Evolutionary conservation across 2,888 invertebrate genomes (phyloP).

Genomic region (Mythimna lalbum): DNA sequence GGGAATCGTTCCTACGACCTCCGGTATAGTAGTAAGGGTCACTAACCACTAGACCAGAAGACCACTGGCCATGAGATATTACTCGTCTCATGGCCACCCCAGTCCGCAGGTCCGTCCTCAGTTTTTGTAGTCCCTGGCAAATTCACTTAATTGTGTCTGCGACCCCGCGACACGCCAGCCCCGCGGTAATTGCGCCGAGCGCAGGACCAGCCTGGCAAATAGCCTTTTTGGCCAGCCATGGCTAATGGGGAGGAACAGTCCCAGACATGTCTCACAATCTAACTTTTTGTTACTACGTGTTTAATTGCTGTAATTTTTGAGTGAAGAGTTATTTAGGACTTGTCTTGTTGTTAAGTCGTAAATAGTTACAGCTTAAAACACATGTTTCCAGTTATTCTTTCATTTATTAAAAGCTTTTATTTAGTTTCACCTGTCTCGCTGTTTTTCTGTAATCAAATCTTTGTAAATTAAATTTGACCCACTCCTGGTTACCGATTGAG

Average conservation of each 20-base stretch:
- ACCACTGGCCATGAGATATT: too few relatives aligned
- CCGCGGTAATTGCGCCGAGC: conserved; percentile 81
- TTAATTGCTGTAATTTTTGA: conserved; percentile 47
- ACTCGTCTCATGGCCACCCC: conserved; percentile 66
- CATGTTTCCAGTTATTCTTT: too few relatives aligned
- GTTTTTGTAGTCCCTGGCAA: conserved; percentile 83
- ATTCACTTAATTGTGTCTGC: conserved; percentile 88
- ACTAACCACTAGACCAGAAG: too few relatives aligned
- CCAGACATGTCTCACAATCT: conserved; percentile 25
- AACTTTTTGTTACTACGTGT: conserved; percentile 30
- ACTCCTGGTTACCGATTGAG: too few relatives aligned
- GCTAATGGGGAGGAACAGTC: conserved; percentile 64
- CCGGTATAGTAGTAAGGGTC: too few relatives aligned
- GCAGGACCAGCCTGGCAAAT: conserved; percentile 64
- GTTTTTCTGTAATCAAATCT: too few relatives aligned
- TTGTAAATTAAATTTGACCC: too few relatives aligned
- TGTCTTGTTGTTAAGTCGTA: too few relatives aligned
- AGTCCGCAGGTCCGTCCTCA: conserved; percentile 65
- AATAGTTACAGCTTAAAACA: too few relatives aligned
- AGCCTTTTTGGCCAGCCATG: conserved; percentile 62
- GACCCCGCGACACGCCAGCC: conserved; percentile 77
- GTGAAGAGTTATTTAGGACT: conserved; percentile 11
- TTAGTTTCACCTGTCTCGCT: too few relatives aligned
- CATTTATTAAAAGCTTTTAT: too few relatives aligned
- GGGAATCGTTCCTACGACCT: too few relatives aligned